These are phyloP conservation scores for Eulemur rufifrons DNA, from an alignment of 2,113 vertebrate genomes.

Conservation along the genomic window DNA sequence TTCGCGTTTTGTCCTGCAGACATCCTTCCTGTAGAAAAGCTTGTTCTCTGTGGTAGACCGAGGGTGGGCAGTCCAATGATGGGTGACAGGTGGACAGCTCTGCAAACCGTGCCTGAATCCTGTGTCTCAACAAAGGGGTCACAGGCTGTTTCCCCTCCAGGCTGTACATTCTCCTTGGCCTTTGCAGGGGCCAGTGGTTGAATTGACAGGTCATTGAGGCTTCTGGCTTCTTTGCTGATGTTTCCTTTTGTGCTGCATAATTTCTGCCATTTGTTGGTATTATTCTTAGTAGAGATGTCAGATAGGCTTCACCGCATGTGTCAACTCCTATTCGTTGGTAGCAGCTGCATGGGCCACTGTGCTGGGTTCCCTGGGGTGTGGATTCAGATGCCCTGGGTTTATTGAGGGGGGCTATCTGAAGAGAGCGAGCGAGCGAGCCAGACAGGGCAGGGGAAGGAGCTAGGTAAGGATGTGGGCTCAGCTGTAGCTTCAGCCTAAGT, in stretches of 20 bases:
- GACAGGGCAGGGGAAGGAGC: background rate
- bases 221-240: background rate
- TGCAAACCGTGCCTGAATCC: background rate
- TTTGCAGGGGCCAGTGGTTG: background rate
- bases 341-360: fast-evolving
- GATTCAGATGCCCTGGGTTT: background rate
- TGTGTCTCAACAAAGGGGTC: background rate
- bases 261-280: background rate
- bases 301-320: background rate
- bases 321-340: background rate
- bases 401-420: background rate
- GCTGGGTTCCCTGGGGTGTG: background rate
- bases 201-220: background rate
- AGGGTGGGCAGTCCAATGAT: background rate
- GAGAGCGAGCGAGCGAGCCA: background rate
- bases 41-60: background rate
- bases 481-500: background rate
- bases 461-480: background rate
- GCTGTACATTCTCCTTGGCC: background rate
- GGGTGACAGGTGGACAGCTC: background rate
- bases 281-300: background rate
- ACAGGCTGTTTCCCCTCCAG: background rate
- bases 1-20: background rate
- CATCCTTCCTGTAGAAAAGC: background rate
- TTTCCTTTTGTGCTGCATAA: background rate